Percentiles rank a stretch among this genome's conserved stretches.
Conservation (phyloP, 1,140 invertebrate species). For the Zelostemma sp. region DNA sequence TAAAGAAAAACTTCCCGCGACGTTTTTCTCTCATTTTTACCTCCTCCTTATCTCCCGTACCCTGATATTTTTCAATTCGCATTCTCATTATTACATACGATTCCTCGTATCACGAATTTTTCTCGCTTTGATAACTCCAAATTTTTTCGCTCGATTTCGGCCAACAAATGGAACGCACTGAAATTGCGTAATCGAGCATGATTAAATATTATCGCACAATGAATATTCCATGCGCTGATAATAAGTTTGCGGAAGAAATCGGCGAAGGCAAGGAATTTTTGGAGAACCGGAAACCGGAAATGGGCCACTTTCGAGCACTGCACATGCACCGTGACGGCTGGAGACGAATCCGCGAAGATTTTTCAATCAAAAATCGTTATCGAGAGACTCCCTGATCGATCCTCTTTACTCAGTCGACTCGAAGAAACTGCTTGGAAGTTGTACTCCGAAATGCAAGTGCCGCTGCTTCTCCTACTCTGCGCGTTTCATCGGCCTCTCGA, state of each 20-base stretch:
- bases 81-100: too few species aligned
- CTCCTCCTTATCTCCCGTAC: neutral
- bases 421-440: slow-evolving; percentile 47
- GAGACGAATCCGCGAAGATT: neutral
- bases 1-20: neutral
- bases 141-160: too few species aligned
- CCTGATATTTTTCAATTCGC: too few species aligned
- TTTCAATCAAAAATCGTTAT: slow-evolving; percentile 10
- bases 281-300: slow-evolving; percentile 31
- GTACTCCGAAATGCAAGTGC: slow-evolving; percentile 45
- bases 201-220: neutral
- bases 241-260: slow-evolving; percentile 25
- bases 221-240: neutral
- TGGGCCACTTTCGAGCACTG: slow-evolving; percentile 49
- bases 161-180: neutral
- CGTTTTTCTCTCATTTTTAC: neutral
- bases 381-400: slow-evolving; percentile 18
- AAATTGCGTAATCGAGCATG: slow-evolving; percentile 11
- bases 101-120: too few species aligned
- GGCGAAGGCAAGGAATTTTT: slow-evolving; percentile 8
- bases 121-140: too few species aligned
- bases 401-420: slow-evolving; percentile 40
- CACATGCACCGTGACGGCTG: slow-evolving; percentile 19
- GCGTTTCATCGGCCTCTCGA: slow-evolving; percentile 48
- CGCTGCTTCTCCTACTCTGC: slow-evolving; percentile 48